A percentile compares a stretch with the other conserved stretches of the same genome.
Conservation (phyloP, 2,888 invertebrate species). For the Autographa pulchrina region DNA sequence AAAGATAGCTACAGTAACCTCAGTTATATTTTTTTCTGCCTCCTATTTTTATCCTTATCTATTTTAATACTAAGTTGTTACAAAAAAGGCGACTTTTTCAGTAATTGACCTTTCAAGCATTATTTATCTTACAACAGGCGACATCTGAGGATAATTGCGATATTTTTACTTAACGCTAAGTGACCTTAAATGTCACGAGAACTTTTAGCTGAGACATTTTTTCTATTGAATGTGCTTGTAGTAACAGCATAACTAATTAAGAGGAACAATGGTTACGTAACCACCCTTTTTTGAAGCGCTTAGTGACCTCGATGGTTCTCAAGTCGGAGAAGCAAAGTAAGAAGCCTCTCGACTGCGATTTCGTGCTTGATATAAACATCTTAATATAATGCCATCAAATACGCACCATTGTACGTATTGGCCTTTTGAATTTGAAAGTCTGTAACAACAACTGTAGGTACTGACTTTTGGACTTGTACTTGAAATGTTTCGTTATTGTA, state of each 20-base stretch:
- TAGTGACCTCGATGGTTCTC: constrained; percentile 57
- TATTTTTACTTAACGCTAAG: constrained; percentile 1
- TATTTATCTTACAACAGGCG: constrained; percentile 26
- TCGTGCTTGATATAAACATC: constrained; percentile 57
- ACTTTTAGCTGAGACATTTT: constrained; percentile 36
- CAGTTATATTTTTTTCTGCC: constrained; percentile 4
- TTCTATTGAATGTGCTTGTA: constrained; percentile 28
- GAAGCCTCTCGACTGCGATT: constrained; percentile 65
- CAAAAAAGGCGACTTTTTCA: background rate
- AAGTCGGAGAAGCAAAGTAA: constrained; percentile 46
- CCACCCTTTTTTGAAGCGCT: constrained; percentile 61
- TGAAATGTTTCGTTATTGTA: background rate
- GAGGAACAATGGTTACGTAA: constrained; percentile 46
- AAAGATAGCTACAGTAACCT: constrained; percentile 24
- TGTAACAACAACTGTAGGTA: background rate
- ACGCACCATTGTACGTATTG: constrained; percentile 31
- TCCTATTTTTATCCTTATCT: background rate
- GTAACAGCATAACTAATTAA: constrained; percentile 46
- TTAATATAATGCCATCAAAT: constrained; percentile 18
- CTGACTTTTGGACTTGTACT: background rate
- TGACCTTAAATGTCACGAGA: constrained; percentile 29
- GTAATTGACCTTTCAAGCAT: constrained; percentile 14
- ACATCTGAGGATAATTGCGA: constrained; percentile 19
- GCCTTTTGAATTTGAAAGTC: background rate
- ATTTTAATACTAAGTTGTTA: constrained; percentile 3